phyloP scores from a whole-genome alignment of 2,797 vertebrate species.

The Alcedo quadribrachys region DNA sequence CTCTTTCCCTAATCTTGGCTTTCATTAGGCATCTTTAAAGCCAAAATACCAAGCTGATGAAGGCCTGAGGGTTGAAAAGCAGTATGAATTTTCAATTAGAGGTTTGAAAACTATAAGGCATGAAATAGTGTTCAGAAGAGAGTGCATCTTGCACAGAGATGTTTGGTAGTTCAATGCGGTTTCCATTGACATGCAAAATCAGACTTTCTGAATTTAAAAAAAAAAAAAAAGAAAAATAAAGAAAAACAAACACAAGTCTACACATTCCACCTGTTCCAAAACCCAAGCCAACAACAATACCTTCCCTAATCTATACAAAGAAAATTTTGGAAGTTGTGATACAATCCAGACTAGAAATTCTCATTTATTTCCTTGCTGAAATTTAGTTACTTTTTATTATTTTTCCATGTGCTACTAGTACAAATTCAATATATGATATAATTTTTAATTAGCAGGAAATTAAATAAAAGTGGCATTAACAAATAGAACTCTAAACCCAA shows the following conservation, averaged over 20 bases:
- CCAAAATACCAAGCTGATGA: neutral
- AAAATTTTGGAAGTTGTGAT: neutral
- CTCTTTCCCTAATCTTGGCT: neutral
- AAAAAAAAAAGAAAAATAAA: neutral
- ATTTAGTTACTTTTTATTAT: constrained; percentile 35
- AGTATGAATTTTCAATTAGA: neutral
- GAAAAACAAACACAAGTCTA: neutral
- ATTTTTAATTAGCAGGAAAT: constrained; percentile 44
- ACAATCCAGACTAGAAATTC: neutral
- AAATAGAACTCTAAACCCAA: neutral
- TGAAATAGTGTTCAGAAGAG: neutral
- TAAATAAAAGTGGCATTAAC: neutral
- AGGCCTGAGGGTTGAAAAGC: neutral
- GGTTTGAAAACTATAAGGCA: neutral
- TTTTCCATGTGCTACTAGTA: neutral
- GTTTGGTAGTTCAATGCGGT: neutral
- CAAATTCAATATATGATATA: neutral
- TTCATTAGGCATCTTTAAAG: constrained; percentile 1
- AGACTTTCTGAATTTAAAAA: neutral
- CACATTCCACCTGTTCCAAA: neutral
- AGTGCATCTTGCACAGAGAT: neutral
- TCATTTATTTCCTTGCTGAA: constrained; percentile 34
- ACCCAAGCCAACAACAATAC: neutral
- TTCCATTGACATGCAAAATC: neutral
- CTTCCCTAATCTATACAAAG: constrained; percentile 6